Percentiles rank a stretch among this genome's conserved stretches.
Evolutionary conservation across 2,888 invertebrate genomes (phyloP).

Genomic region (Apotomis betuletana): DNA sequence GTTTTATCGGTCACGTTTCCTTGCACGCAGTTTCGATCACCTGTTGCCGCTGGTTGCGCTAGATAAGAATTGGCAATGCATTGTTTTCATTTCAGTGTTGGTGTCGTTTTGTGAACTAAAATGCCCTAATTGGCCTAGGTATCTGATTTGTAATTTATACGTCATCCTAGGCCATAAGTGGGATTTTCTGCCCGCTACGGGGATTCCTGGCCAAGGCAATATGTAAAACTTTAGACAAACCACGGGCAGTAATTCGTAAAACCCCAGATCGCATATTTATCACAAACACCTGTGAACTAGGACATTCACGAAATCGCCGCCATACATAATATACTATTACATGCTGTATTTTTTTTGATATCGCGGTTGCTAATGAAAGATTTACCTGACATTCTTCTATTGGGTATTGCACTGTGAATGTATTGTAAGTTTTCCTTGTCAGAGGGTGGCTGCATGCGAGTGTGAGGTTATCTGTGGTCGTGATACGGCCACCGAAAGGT

Average conservation of each 20-base stretch:
- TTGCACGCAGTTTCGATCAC: constrained; percentile 33
- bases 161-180: too few relatives aligned
- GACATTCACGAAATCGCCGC: too few relatives aligned
- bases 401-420: constrained; percentile 13
- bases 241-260: too few relatives aligned
- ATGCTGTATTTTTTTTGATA: too few relatives aligned
- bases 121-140: not conserved
- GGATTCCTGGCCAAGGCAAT: too few relatives aligned
- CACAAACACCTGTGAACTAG: too few relatives aligned
- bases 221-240: too few relatives aligned
- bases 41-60: constrained; percentile 34
- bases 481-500: constrained; percentile 60
- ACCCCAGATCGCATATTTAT: too few relatives aligned
- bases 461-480: constrained; percentile 33
- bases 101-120: constrained; percentile 11
- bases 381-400: not conserved
- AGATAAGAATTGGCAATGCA: constrained; percentile 42
- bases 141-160: too few relatives aligned
- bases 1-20: constrained; percentile 40
- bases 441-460: constrained; percentile 18
- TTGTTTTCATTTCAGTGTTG: constrained; percentile 28
- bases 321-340: too few relatives aligned
- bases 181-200: too few relatives aligned
- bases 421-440: constrained; percentile 24
- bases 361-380: too few relatives aligned